Percentiles rank a stretch among this genome's conserved stretches.
Conservation (phyloP, 2,113 vertebrate species). For the Coptodon rendalli region DNA sequence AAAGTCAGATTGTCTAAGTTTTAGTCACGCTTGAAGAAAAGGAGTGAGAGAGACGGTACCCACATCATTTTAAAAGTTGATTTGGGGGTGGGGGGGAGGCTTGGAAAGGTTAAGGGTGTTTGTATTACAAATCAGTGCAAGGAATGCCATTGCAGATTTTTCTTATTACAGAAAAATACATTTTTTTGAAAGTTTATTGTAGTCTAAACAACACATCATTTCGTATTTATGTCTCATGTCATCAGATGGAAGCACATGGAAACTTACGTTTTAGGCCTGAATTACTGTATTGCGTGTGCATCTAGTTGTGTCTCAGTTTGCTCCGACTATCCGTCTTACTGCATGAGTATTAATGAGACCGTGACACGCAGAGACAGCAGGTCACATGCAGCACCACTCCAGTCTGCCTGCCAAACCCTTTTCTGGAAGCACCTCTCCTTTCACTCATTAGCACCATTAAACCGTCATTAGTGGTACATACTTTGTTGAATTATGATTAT, state of each 20-base stretch:
- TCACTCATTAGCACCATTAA: slow-evolving; percentile 63
- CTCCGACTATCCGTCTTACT: neutral
- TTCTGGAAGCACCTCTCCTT: slow-evolving; percentile 26
- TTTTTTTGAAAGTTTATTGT: slow-evolving; percentile 33
- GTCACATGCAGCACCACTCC: slow-evolving; percentile 4
- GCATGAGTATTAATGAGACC: neutral
- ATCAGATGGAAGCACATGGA: slow-evolving; percentile 27
- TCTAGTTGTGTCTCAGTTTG: neutral
- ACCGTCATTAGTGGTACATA: slow-evolving; percentile 46
- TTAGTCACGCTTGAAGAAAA: neutral
- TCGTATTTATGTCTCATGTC: slow-evolving; percentile 20
- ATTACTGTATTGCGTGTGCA: neutral
- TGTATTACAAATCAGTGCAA: slow-evolving; percentile 10
- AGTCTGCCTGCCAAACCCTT: slow-evolving; percentile 1
- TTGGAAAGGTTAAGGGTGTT: neutral
- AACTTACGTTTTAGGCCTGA: neutral
- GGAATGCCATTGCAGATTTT: slow-evolving; percentile 22
- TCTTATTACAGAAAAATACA: slow-evolving; percentile 11
- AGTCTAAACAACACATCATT: slow-evolving; percentile 31
- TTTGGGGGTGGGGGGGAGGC: neutral
- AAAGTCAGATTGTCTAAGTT: neutral
- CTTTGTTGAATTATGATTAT: slow-evolving; percentile 49
- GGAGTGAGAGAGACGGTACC: neutral
- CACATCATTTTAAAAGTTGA: neutral
- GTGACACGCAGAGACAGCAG: slow-evolving; percentile 7